phyloP scores from a whole-genome alignment of 1,140 invertebrate species.

The Sycobia sp. region DNA sequence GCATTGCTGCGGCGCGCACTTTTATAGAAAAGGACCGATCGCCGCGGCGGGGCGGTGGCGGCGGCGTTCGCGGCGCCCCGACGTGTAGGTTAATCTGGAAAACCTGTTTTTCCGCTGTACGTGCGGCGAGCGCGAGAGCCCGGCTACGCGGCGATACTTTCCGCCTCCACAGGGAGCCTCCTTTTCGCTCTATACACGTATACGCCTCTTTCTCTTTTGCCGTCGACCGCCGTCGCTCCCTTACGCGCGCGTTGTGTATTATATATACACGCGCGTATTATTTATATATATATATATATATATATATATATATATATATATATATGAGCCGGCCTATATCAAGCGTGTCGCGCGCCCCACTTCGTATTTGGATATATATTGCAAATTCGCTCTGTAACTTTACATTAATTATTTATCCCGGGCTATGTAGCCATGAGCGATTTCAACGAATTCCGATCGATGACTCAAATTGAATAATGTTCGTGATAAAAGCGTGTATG shows the following conservation, averaged over 20 bases:
- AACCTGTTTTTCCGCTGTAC: no score
- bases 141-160: conserved; percentile 44
- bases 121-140: no score
- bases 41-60: no score
- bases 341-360: conserved; percentile 12
- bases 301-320: no score
- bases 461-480: conserved; percentile 21
- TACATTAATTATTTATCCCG: conserved; percentile 18
- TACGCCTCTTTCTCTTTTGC: not conserved
- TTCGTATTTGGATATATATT: conserved; percentile 14
- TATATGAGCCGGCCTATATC: no score
- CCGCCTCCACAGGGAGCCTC: conserved; percentile 50
- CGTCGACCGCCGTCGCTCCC: not conserved
- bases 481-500: no score
- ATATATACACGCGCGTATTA: no score
- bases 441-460: conserved; percentile 21
- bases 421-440: not conserved
- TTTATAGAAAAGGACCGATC: conserved; percentile 49
- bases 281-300: no score
- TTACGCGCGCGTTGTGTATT: not conserved
- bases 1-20: conserved; percentile 21
- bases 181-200: conserved; percentile 28
- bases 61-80: no score
- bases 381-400: conserved; percentile 15
- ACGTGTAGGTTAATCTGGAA: conserved; percentile 51